Conservation (phyloP, 2,797 vertebrate species). For the Lates japonicus region DNA sequence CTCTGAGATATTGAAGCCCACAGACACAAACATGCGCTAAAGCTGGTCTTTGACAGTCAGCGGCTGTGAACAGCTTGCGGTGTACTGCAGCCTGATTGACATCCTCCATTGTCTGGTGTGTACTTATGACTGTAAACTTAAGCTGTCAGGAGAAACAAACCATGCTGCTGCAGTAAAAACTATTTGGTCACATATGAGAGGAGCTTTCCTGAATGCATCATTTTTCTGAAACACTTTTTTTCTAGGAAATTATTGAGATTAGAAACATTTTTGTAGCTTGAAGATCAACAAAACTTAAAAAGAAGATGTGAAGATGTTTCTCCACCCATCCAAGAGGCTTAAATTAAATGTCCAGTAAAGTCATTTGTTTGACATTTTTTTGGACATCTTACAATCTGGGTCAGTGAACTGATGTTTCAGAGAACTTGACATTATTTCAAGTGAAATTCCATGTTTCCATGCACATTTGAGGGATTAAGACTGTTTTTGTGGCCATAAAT, state of each 20-base stretch:
- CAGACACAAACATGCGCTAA: slow-evolving; percentile 62
- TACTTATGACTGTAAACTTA: slow-evolving; percentile 41
- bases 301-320: background rate
- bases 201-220: slow-evolving; percentile 7
- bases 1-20: slow-evolving; percentile 47
- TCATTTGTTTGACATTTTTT: background rate
- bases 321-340: background rate
- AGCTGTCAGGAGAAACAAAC: slow-evolving; percentile 48
- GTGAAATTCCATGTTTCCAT: background rate
- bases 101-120: slow-evolving; percentile 47
- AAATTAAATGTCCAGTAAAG: too few species aligned
- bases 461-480: background rate
- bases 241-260: background rate
- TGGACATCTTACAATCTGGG: background rate
- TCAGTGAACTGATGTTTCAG: background rate
- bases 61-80: slow-evolving; percentile 67
- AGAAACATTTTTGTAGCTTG: background rate
- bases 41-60: slow-evolving; percentile 74
- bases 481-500: background rate
- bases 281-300: background rate
- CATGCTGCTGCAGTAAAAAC: slow-evolving; percentile 6
- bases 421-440: background rate
- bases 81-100: slow-evolving; percentile 51
- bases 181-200: background rate
- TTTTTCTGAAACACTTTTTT: background rate